Evolutionary conservation across 2,797 vertebrate genomes (phyloP), one percentile per base, ranked within the genome.

Genomic region (Champsocephalus esox): DNA sequence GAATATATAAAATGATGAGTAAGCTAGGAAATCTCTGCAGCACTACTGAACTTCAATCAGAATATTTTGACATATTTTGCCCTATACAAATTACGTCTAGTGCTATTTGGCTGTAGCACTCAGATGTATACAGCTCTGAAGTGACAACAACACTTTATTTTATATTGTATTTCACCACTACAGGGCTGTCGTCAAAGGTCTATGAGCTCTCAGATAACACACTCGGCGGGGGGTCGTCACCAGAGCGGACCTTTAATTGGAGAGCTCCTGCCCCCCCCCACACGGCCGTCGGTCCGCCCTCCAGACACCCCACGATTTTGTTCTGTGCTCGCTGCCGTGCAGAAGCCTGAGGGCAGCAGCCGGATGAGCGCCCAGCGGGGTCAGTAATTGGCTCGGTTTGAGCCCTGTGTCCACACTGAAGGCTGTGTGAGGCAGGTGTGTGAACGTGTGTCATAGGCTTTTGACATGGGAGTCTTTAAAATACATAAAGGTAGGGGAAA

Each of bases 291-390:
- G 80, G 60, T 79, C 86, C 81, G 63, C 92, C 93, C 91, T 89
- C 84, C 77, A 88, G 87, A 84, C 91, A 88, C 91, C 86, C 90
- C 54, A 52, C 57, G 77, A 92, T 87, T 94, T 77, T 86, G 61
- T 65, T 77, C 88, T 87, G 80, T 73, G 87, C 76, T 85, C 69
- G 83, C 80, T 93, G 93, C 93, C 90, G 93, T 94, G 95, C 95
- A 94, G 91, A 94, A 93, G 95, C 95, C 96, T 89, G 94, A 93
- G 95, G 88, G 89, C 93, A 87, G 94, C 94, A 94, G 95, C 95
- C 94, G 84, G 94, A 95, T 90, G 71, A 77, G 73, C 55, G 83
- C 95, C 70, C 96, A 94, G 91, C 90, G 92, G 95, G 94, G 95
- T 93, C 92, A 95, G 93, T 96, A 96, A 96, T 95, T 97, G 94